These are phyloP conservation scores for Rhagonycha fulva DNA, from an alignment of 2,888 invertebrate genomes.

Conservation along the genomic window DNA sequence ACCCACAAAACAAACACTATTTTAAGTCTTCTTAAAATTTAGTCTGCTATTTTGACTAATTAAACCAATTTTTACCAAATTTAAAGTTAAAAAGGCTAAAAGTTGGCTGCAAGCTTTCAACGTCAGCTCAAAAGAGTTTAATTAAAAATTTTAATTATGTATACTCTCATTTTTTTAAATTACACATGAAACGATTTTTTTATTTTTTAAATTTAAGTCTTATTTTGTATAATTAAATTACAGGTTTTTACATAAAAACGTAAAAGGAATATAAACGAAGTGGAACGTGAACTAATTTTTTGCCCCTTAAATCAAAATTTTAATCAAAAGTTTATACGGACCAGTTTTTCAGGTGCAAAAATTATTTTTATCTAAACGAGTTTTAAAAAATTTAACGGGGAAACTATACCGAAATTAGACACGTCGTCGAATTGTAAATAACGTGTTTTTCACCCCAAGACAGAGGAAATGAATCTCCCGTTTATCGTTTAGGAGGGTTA, in stretches of 20 bases:
- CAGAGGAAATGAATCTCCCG: background rate
- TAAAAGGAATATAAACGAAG: background rate
- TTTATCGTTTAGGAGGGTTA: background rate
- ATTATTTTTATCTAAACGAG: background rate
- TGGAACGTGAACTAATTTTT: background rate
- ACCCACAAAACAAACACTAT: background rate
- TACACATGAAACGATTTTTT: background rate
- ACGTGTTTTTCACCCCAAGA: background rate
- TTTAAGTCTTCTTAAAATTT: background rate
- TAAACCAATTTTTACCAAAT: background rate
- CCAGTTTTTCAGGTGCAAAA: background rate
- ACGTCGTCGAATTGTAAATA: background rate
- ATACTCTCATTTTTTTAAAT: background rate
- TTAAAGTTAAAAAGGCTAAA: background rate
- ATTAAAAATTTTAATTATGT: background rate
- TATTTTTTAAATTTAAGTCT: background rate
- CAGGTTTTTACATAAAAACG: background rate
- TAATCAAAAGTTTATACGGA: background rate
- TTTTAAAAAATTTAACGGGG: background rate
- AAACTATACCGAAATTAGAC: background rate
- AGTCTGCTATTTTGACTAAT: background rate
- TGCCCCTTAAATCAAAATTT: background rate
- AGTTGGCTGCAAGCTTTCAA: background rate
- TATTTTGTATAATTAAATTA: background rate
- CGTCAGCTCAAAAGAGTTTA: background rate